Percentiles rank a stretch among this genome's conserved stretches.
Conservation (phyloP, 2,797 vertebrate species). For the Anabacerthia variegaticeps region DNA sequence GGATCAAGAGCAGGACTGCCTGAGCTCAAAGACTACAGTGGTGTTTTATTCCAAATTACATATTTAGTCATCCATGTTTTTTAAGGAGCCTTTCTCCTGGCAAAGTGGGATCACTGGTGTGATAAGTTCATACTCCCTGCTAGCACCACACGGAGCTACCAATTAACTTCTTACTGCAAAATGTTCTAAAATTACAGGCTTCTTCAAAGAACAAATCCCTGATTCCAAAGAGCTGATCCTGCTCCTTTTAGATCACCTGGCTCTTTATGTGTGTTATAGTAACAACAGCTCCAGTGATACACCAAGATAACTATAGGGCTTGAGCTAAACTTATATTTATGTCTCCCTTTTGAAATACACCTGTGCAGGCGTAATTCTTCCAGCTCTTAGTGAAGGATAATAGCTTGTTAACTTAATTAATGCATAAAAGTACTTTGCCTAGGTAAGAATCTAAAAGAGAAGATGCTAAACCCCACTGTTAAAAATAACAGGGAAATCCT, state of each 20-base stretch:
- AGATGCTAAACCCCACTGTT: neutral
- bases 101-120: neutral
- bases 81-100: neutral
- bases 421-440: neutral
- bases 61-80: neutral
- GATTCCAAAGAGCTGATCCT: neutral
- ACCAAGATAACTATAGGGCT: neutral
- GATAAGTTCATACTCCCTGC: neutral
- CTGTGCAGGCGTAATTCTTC: neutral
- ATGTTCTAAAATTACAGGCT: neutral
- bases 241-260: neutral
- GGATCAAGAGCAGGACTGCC: neutral
- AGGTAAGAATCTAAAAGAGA: neutral
- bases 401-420: neutral
- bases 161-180: neutral
- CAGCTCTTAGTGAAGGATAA: neutral
- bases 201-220: neutral
- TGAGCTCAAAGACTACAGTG: neutral
- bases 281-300: neutral
- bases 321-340: neutral
- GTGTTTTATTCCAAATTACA: neutral
- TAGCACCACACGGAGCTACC: neutral
- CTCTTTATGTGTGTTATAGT: neutral
- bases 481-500: neutral
- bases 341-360: neutral